These are phyloP conservation scores for Drosophila austrosaltans DNA, from an alignment of 2,888 invertebrate species.

Conservation along the genomic window DNA sequence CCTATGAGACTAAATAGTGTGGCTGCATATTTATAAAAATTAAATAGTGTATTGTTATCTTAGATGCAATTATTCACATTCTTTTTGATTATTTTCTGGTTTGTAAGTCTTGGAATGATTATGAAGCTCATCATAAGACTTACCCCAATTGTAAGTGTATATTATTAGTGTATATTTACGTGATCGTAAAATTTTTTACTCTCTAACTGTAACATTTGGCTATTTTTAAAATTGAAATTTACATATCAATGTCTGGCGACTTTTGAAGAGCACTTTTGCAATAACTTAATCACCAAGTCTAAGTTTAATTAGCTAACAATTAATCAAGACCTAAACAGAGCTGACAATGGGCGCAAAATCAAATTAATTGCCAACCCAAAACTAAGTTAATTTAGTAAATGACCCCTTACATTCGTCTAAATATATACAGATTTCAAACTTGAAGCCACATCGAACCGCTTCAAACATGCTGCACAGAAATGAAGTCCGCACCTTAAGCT, in stretches of 20 bases:
- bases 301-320: conserved; percentile 64
- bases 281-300: conserved; percentile 66
- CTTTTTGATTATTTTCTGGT: no score
- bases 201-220: conserved; percentile 13
- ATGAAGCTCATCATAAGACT: no score
- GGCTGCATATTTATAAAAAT: neutral
- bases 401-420: neutral
- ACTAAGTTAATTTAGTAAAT: neutral
- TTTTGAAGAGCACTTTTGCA: conserved; percentile 33
- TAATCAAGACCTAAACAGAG: conserved; percentile 49
- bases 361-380: conserved; percentile 21
- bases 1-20: neutral
- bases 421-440: neutral
- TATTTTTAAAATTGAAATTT: conserved; percentile 55
- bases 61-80: no score
- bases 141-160: neutral
- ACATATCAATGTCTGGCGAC: conserved; percentile 58
- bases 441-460: conserved; percentile 25
- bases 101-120: no score
- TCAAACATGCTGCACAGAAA: conserved; percentile 27
- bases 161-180: no score
- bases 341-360: conserved; percentile 22
- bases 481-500: conserved; percentile 6
- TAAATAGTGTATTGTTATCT: neutral
- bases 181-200: neutral